phyloP scores from a whole-genome alignment of 2,888 invertebrate species.

The Habrosyne pyritoides region DNA sequence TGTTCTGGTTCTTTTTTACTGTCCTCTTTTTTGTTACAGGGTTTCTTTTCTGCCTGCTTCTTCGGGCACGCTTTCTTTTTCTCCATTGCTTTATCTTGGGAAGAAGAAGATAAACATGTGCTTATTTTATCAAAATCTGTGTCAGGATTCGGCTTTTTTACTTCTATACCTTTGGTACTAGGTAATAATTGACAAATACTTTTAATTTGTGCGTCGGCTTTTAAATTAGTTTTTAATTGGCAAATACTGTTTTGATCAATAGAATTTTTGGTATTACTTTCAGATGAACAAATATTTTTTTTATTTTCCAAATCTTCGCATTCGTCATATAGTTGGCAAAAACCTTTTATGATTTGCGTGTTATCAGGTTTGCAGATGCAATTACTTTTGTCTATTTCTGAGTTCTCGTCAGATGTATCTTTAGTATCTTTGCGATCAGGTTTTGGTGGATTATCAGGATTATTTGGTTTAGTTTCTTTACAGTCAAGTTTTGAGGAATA shows the following conservation, averaged over 20 bases:
- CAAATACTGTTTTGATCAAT: background rate
- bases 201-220: background rate
- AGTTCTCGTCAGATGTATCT: background rate
- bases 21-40: background rate
- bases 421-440: background rate
- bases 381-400: background rate
- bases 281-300: background rate
- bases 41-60: background rate
- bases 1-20: constrained; percentile 5
- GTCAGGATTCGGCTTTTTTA: background rate
- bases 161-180: background rate
- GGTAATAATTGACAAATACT: background rate
- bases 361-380: background rate
- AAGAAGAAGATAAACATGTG: background rate
- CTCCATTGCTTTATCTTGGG: background rate
- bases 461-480: background rate
- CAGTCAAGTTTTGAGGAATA: background rate
- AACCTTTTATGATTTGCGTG: background rate
- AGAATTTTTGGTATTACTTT: background rate
- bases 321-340: background rate
- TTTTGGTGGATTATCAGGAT: background rate
- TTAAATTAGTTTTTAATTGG: background rate
- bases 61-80: background rate
- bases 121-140: background rate
- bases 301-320: background rate